Evolutionary conservation across 2,888 invertebrate genomes (phyloP), one percentile per base, ranked within the genome.

Genomic region (Cylindroiulus punctatus): DNA sequence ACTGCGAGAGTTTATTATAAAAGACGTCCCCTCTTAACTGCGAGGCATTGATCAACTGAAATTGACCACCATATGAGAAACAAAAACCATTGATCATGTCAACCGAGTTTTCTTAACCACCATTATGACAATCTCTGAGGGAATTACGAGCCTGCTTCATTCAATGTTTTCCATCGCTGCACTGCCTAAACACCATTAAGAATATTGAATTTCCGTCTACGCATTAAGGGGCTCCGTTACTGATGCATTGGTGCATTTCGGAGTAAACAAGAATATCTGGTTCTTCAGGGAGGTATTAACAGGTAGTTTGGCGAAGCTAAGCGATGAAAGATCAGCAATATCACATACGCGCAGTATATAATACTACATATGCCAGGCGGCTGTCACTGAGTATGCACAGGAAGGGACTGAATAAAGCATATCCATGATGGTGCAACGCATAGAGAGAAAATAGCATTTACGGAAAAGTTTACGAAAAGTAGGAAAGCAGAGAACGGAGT

Each of bases 171-270:
- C n/a, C n/a, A 52, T 52, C n/a, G 0, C 52, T 52, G 47, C 17
- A 17, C 10, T n/a, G n/a, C 52, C 52, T 4, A 5, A 52, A 52
- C 10, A 19, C 8, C 52, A 52, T 52, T 14, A 52, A 52, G 52
- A 52, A 52, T 52, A 52, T 52, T n/a, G 52, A 52, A 52, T 52
- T 52, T 52, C 52, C n/a, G 52, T 14, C 52, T 7, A 3, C 5
- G 52, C 52, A 52, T 52, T 52, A 52, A 52, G 4, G 5, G n/a
- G n/a, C 14, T 52, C 14, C 14, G 3, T 52, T 52, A 5, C 7
- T n/a, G n/a, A 52, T 52, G n/a, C n/a, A 65, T 65, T 65, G 57
- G 57, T 65, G 57, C 57, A 22, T 22, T 65, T 65, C 57, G 57
- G 57, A 65, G 22, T 65, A 65, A 22, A 65, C 22, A 65, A 22